Evolutionary conservation across 2,113 vertebrate species (phyloP).

Genomic region (Ciconia stormi): DNA sequence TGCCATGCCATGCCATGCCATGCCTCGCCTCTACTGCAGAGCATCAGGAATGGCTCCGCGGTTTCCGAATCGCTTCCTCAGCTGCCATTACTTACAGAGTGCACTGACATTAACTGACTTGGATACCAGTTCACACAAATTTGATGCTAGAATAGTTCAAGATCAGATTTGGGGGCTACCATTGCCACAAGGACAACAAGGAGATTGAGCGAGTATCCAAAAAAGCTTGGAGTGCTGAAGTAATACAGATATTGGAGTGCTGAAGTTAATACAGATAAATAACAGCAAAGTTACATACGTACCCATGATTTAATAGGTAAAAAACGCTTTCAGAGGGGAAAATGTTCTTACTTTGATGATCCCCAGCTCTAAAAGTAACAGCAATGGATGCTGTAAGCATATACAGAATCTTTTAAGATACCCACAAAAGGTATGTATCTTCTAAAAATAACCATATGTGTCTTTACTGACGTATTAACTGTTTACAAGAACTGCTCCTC

Average conservation of each 20-base stretch:
- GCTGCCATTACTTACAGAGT: background rate
- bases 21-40: background rate
- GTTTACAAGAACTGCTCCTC: background rate
- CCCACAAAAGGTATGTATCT: background rate
- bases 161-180: background rate
- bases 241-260: background rate
- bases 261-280: background rate
- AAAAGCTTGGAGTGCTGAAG: background rate
- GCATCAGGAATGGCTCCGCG: background rate
- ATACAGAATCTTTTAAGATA: background rate
- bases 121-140: background rate
- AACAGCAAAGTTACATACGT: background rate
- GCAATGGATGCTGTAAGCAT: background rate
- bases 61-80: background rate
- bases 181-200: background rate
- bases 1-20: background rate
- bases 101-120: background rate
- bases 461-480: background rate
- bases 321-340: background rate
- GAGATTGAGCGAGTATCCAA: background rate
- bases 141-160: background rate
- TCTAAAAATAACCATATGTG: background rate
- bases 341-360: background rate
- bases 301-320: background rate
- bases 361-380: background rate